Percentiles rank a stretch among this genome's conserved stretches.
These are phyloP conservation scores for Embidobia sp. DNA, from an alignment of 2,888 invertebrate species.

Conservation along the genomic window DNA sequence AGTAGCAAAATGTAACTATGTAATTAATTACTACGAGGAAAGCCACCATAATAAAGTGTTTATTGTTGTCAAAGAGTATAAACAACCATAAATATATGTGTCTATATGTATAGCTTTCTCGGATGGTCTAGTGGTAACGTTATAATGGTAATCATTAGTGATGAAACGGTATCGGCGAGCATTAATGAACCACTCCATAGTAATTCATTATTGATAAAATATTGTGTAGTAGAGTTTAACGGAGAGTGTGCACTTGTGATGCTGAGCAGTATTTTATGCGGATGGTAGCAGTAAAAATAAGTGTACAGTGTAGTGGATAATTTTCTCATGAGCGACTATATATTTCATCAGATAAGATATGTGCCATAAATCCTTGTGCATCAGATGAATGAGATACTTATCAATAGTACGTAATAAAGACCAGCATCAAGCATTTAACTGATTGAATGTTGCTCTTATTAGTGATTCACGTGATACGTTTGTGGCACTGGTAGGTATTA, in stretches of 20 bases:
- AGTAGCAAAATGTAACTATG: too few species aligned
- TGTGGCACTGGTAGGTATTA: too few species aligned
- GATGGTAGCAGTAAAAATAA: slow-evolving; percentile 19
- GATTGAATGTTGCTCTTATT: slow-evolving; percentile 15
- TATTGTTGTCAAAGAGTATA: slow-evolving; percentile 12
- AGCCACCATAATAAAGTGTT: neutral
- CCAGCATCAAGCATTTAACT: slow-evolving; percentile 9
- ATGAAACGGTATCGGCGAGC: slow-evolving; percentile 33
- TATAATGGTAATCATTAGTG: slow-evolving; percentile 38
- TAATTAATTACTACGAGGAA: neutral
- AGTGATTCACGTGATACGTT: too few species aligned
- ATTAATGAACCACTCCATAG: slow-evolving; percentile 38
- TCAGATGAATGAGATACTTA: slow-evolving; percentile 33
- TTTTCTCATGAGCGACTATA: slow-evolving; percentile 24
- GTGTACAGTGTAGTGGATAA: slow-evolving; percentile 11
- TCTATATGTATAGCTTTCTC: neutral
- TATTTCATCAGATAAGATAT: slow-evolving; percentile 30
- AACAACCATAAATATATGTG: too few species aligned
- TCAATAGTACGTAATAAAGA: slow-evolving; percentile 27
- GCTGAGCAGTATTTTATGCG: slow-evolving; percentile 23
- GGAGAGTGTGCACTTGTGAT: slow-evolving; percentile 7
- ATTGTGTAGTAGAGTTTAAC: slow-evolving; percentile 37
- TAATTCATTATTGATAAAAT: slow-evolving; percentile 30
- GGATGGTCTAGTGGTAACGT: slow-evolving; percentile 17
- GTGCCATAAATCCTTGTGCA: slow-evolving; percentile 14